A percentile compares a stretch with the other conserved stretches of the same genome.
These are phyloP conservation scores for Ophioderma brevispina DNA, from an alignment of 35 echinoderm and acorn worm genomes.

Conservation along the genomic window DNA sequence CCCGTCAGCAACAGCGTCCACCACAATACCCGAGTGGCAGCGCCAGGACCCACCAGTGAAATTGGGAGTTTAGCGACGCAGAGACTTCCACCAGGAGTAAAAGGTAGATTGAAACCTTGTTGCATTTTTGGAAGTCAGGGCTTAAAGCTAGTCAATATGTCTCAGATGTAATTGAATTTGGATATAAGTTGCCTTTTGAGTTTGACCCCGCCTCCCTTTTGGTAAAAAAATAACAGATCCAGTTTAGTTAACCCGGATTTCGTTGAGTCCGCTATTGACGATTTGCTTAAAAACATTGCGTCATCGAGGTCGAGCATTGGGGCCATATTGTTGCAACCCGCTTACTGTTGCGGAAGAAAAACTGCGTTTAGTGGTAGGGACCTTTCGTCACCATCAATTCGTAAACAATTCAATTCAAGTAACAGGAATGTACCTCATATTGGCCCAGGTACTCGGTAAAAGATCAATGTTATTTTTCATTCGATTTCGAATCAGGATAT, in stretches of 20 bases:
- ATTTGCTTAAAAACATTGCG: not conserved
- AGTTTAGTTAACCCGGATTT: slow-evolving; percentile 3
- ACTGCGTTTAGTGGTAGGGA: slow-evolving; percentile 17
- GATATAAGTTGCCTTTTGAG: slow-evolving; percentile 22
- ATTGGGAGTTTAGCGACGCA: slow-evolving; percentile 14
- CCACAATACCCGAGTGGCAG: not conserved
- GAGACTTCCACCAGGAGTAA: slow-evolving; percentile 15
- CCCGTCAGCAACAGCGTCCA: not conserved
- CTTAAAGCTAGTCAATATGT: slow-evolving; percentile 12
- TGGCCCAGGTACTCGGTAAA: not conserved
- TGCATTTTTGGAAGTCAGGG: not conserved
- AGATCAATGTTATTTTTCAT: slow-evolving; percentile 1
- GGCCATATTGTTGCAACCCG: slow-evolving; percentile 22
- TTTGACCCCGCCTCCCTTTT: not conserved
- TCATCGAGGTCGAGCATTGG: not conserved
- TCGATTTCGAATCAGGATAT: slow-evolving; percentile 16
- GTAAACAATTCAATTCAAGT: slow-evolving; percentile 34
- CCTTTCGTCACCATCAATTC: slow-evolving; percentile 36
- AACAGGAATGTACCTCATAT: slow-evolving; percentile 22
- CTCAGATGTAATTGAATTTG: not conserved
- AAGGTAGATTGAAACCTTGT: slow-evolving; percentile 52
- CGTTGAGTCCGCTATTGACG: slow-evolving; percentile 6
- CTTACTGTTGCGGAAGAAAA: slow-evolving; percentile 35
- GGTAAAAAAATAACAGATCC: slow-evolving; percentile 5
- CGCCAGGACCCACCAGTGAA: slow-evolving; percentile 14